Conservation (phyloP, 2,113 vertebrate species). For the Nettapus auritus region DNA sequence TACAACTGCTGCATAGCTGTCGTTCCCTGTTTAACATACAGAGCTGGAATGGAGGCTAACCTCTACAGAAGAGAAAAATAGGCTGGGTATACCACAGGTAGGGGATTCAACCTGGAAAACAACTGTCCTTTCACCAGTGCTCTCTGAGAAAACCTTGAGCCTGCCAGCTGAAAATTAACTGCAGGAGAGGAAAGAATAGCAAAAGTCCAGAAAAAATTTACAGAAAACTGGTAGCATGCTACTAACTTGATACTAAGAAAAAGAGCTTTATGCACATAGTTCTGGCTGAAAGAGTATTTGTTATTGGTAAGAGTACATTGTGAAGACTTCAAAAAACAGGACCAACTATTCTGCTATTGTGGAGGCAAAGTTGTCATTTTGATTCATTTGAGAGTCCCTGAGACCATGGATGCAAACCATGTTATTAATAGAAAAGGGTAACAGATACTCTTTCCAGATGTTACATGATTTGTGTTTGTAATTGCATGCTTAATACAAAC, state of each 20-base stretch:
- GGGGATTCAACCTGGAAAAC: neutral
- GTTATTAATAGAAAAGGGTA: neutral
- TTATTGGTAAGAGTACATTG: neutral
- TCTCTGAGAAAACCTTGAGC: neutral
- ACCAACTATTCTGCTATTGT: neutral
- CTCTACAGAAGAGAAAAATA: neutral
- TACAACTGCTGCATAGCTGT: neutral
- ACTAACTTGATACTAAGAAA: neutral
- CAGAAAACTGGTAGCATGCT: neutral
- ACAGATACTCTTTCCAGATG: neutral
- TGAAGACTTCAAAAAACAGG: neutral
- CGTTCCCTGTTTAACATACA: neutral
- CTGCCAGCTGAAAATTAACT: neutral
- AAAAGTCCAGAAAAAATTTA: neutral
- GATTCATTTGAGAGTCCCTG: neutral
- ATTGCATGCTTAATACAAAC: neutral
- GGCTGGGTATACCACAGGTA: neutral
- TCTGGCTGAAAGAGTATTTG: neutral
- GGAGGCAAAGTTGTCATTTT: neutral
- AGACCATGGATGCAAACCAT: neutral
- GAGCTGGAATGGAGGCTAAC: rapidly evolving
- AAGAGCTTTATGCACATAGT: neutral
- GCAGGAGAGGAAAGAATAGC: neutral
- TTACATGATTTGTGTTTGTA: neutral
- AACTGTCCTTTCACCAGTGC: neutral